phyloP scores from a whole-genome alignment of 2,888 invertebrate species.

The Phorcus lineatus region DNA sequence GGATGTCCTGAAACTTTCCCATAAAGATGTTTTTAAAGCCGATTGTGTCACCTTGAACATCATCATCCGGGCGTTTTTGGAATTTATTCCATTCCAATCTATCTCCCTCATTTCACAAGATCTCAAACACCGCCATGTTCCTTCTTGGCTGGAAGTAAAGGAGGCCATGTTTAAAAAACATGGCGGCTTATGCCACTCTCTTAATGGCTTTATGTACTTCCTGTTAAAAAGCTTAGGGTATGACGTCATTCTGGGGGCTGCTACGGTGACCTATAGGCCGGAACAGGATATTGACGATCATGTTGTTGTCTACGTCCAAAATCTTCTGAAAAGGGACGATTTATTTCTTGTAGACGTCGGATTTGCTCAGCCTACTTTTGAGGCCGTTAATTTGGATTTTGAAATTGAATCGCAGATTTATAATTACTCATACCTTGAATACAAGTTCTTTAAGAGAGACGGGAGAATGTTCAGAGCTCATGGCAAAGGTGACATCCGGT shows the following conservation, averaged over 20 bases:
- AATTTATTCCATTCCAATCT: constrained; percentile 39
- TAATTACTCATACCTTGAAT: constrained; percentile 45
- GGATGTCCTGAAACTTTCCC: too few species aligned
- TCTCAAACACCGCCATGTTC: constrained; percentile 32
- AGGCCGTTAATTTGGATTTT: constrained; percentile 41
- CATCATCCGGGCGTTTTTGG: not conserved
- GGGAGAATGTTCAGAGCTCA: constrained; percentile 44
- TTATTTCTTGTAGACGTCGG: constrained; percentile 40
- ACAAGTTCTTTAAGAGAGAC: constrained; percentile 43
- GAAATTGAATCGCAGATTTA: constrained; percentile 42
- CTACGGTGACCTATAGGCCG: constrained; percentile 33
- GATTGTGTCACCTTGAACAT: not conserved
- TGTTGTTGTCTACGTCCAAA: constrained; percentile 35
- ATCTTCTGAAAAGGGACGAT: constrained; percentile 40
- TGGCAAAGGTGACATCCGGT: constrained; percentile 37
- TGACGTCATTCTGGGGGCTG: constrained; percentile 29
- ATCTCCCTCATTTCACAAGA: constrained; percentile 35
- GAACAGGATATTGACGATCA: constrained; percentile 40
- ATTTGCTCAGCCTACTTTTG: constrained; percentile 45
- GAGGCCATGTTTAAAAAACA: constrained; percentile 29
- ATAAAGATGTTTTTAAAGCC: too few species aligned
- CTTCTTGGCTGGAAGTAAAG: constrained; percentile 40
- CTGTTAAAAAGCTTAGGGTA: constrained; percentile 40
- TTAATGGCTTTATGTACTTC: constrained; percentile 40
- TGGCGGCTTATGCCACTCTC: constrained; percentile 48